Evolutionary conservation across 2,888 invertebrate species (phyloP).

Genomic region (Phanerotoma sp.): DNA sequence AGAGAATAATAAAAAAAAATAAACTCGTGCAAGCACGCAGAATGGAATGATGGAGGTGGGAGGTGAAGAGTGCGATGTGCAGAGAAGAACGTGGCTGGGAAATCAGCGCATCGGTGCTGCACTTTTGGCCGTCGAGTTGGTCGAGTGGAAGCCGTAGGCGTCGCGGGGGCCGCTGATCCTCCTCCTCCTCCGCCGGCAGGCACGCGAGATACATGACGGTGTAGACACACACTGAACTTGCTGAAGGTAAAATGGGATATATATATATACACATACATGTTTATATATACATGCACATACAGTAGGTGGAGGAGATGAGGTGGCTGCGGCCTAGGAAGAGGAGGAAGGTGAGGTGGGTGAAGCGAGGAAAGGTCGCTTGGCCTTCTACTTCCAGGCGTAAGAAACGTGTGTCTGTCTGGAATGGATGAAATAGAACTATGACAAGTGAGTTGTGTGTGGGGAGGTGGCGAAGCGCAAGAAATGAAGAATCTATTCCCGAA

Average conservation of each 20-base stretch:
- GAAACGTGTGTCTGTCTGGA: background rate
- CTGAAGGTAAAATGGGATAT: conserved; percentile 21
- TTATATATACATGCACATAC: no score
- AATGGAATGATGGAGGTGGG: conserved; percentile 1
- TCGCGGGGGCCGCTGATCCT: conserved; percentile 38
- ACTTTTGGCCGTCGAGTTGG: conserved; percentile 35
- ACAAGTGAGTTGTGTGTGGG: conserved; percentile 22
- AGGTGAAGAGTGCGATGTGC: background rate
- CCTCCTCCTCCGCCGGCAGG: conserved; percentile 33
- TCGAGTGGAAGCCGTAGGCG: conserved; percentile 45
- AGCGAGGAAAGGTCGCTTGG: conserved; percentile 12
- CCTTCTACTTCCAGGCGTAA: no score
- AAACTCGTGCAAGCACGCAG: conserved; percentile 11
- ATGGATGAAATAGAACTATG: conserved; percentile 44
- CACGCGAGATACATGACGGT: conserved; percentile 39
- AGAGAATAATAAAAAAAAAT: conserved; percentile 11
- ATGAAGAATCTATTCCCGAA: conserved; percentile 37
- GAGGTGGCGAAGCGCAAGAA: conserved; percentile 1
- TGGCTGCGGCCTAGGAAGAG: conserved; percentile 25
- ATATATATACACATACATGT: no score
- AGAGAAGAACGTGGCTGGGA: conserved; percentile 24
- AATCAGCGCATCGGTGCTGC: conserved; percentile 33
- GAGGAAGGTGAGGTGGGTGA: conserved; percentile 1
- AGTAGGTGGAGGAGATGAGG: conserved; percentile 22
- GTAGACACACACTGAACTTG: conserved; percentile 37